Conservation (phyloP, 2,113 vertebrate genomes). For the Pluvialis apricaria region DNA sequence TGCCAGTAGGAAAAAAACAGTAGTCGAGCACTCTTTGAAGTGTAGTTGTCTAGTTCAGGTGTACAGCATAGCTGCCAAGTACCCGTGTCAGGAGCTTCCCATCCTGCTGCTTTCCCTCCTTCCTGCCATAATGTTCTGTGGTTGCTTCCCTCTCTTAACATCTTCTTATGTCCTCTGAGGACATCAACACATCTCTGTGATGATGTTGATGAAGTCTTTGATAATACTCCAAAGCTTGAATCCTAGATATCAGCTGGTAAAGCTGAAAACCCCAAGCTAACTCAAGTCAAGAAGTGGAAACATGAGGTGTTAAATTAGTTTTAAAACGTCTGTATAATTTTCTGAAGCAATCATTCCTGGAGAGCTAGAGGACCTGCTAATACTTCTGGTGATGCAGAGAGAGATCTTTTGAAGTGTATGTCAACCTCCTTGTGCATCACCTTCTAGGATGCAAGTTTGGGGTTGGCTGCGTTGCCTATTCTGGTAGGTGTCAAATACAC, state of each 20-base stretch:
- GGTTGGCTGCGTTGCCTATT: not conserved
- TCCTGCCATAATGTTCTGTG: not conserved
- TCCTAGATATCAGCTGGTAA: not conserved
- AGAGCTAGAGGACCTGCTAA: not conserved
- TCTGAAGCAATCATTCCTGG: not conserved
- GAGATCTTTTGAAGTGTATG: not conserved
- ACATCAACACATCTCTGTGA: not conserved
- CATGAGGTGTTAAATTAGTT: not conserved
- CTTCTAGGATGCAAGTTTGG: not conserved
- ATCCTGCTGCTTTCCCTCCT: not conserved
- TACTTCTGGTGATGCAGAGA: not conserved
- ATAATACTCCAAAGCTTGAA: not conserved
- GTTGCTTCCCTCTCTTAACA: not conserved
- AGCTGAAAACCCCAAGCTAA: not conserved
- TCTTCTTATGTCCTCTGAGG: not conserved
- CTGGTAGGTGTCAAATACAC: not conserved
- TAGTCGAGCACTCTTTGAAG: not conserved
- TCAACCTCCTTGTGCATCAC: rapidly evolving
- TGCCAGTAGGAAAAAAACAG: not conserved
- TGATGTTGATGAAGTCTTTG: not conserved
- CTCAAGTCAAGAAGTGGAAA: not conserved
- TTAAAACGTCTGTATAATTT: not conserved
- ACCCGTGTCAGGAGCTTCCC: not conserved
- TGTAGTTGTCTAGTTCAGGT: not conserved
- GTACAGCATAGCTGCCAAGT: not conserved